phyloP scores from a whole-genome alignment of 2,797 vertebrate species.

The Hephaestus fuliginosus region DNA sequence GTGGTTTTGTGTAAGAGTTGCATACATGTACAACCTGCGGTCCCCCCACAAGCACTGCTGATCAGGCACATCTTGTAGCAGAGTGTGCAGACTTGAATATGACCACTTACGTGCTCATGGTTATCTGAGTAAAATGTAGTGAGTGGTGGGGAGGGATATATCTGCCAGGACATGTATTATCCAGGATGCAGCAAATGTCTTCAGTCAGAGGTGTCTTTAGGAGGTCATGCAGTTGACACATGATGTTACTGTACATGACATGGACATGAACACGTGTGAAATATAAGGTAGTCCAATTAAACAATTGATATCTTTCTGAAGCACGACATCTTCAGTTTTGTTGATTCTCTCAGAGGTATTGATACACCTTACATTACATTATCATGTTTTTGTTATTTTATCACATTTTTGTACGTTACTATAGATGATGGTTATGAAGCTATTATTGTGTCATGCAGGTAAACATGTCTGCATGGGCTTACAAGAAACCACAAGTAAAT shows the following conservation, averaged over 20 bases:
- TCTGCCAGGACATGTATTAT: slow-evolving; percentile 20
- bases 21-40: not conserved
- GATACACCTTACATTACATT: too few species aligned
- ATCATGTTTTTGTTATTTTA: too few species aligned
- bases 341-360: too few species aligned
- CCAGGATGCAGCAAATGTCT: not conserved
- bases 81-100: not conserved
- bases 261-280: not conserved
- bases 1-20: not conserved
- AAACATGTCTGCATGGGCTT: too few species aligned
- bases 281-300: not conserved
- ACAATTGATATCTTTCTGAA: not conserved
- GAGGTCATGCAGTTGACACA: not conserved
- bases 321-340: not conserved
- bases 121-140: not conserved
- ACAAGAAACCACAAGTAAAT: too few species aligned
- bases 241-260: not conserved
- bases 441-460: too few species aligned
- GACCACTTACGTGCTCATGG: not conserved
- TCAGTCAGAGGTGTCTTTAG: not conserved
- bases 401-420: too few species aligned
- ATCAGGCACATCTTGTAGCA: not conserved
- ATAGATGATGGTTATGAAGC: too few species aligned
- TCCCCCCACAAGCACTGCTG: not conserved
- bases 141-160: not conserved